Evolutionary conservation across 2,113 vertebrate genomes (phyloP).

Genomic region (Poecile atricapillus): DNA sequence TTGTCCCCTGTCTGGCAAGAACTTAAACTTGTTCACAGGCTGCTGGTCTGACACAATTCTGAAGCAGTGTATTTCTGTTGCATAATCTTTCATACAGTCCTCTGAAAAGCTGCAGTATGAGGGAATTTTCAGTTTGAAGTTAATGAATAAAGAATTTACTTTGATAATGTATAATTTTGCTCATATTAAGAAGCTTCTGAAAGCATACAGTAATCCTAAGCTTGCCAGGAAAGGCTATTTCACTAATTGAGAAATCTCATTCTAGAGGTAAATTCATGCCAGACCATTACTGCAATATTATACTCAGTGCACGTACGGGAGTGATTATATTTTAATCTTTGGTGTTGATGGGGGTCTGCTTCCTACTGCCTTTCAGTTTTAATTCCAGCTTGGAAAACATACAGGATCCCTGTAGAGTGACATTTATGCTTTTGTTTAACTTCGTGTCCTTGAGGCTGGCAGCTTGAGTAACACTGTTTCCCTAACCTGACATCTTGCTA

Average conservation of each 20-base stretch:
- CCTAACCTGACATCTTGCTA: background rate
- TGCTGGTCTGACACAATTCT: background rate
- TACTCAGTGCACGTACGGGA: slow-evolving; percentile 31
- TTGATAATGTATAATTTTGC: slow-evolving; percentile 40
- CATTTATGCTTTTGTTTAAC: slow-evolving; percentile 26
- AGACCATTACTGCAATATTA: background rate
- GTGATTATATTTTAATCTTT: slow-evolving; percentile 60
- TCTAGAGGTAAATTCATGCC: slow-evolving; percentile 15
- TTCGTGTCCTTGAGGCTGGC: slow-evolving; percentile 33
- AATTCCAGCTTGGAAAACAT: slow-evolving; percentile 24
- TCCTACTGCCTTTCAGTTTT: slow-evolving; percentile 39
- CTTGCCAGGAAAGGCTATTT: slow-evolving; percentile 53
- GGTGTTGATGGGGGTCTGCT: background rate
- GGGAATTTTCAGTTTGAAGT: slow-evolving; percentile 25
- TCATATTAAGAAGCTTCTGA: slow-evolving; percentile 23
- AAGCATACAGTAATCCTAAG: background rate
- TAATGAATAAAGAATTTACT: slow-evolving; percentile 57
- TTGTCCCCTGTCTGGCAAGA: background rate
- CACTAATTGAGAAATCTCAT: slow-evolving; percentile 64
- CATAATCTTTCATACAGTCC: background rate
- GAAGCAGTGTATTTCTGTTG: background rate
- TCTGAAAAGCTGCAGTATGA: background rate
- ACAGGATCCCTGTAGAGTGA: background rate
- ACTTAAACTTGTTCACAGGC: background rate
- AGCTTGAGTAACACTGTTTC: background rate